A percentile compares a stretch with the other conserved stretches of the same genome.
Evolutionary conservation across 2,797 vertebrate genomes (phyloP).

Genomic region (Clarias platycephalus): DNA sequence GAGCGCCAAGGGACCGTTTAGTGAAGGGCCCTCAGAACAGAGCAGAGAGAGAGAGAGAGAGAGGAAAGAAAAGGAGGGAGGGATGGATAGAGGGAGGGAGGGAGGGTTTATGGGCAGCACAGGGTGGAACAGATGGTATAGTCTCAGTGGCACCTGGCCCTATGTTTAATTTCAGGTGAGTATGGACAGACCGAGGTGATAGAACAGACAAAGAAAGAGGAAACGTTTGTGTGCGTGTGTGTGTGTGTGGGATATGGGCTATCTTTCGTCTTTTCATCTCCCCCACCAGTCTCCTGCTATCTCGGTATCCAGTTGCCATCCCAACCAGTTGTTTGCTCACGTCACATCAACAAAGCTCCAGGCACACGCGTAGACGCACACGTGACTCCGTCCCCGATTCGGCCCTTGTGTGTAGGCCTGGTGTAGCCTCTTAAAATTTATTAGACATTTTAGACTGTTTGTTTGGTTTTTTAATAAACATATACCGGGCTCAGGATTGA

Average conservation of each 20-base stretch:
- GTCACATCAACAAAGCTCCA: conserved; percentile 41
- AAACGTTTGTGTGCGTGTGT: not conserved
- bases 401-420: too few relatives aligned
- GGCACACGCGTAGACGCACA: not conserved
- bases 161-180: conserved; percentile 78
- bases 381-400: too few relatives aligned
- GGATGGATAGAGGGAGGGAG: conserved; percentile 18
- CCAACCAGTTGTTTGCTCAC: conserved; percentile 56
- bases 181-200: conserved; percentile 34
- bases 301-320: conserved; percentile 54
- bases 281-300: conserved; percentile 30
- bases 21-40: conserved; percentile 33
- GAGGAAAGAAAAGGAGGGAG: not conserved
- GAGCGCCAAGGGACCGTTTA: conserved; percentile 31
- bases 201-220: conserved; percentile 27
- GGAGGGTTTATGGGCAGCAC: conserved; percentile 42
- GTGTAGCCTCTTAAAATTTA: too few relatives aligned
- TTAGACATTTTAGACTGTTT: too few relatives aligned
- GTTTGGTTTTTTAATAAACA: too few relatives aligned
- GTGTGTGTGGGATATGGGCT: conserved; percentile 24
- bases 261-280: conserved; percentile 39
- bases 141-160: conserved; percentile 73
- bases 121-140: conserved; percentile 72
- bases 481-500: too few relatives aligned
- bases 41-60: not conserved